These are phyloP conservation scores for Oenanthe melanoleuca DNA, from an alignment of 2,113 vertebrate genomes.

Conservation along the genomic window DNA sequence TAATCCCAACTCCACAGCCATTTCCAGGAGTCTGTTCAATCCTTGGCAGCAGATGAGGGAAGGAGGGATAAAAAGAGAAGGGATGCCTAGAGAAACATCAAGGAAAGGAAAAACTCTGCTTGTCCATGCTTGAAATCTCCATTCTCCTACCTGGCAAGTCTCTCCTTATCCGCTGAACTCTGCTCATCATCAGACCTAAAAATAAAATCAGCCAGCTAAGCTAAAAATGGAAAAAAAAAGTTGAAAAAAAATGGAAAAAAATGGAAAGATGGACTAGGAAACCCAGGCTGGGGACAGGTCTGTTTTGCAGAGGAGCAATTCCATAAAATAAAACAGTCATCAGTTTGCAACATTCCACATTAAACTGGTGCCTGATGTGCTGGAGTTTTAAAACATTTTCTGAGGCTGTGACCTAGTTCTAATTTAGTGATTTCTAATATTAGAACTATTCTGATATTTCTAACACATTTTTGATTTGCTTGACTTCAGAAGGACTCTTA, in stretches of 20 bases:
- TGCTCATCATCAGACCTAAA: slow-evolving; percentile 92
- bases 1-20: background rate
- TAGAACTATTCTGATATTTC: background rate
- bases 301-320: background rate
- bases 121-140: slow-evolving; percentile 74
- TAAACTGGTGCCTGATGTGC: background rate
- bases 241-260: slow-evolving; percentile 12
- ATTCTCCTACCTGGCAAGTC: slow-evolving; percentile 88
- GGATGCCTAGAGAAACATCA: slow-evolving; percentile 42
- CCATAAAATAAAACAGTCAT: background rate
- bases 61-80: background rate
- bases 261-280: background rate
- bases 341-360: background rate
- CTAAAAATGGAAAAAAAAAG: slow-evolving; percentile 70
- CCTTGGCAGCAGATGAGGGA: slow-evolving; percentile 48
- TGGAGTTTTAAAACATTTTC: background rate
- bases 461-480: background rate
- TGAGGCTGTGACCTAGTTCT: background rate
- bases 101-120: slow-evolving; percentile 58
- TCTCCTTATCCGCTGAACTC: slow-evolving; percentile 93
- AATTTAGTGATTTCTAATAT: background rate
- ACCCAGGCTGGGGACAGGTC: background rate
- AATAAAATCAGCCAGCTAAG: slow-evolving; percentile 87
- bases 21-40: slow-evolving; percentile 27
- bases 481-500: background rate